Percentiles rank a stretch among this genome's conserved stretches.
Evolutionary conservation across 2,888 invertebrate genomes (phyloP).

Genomic region (Terebella lapidaria): DNA sequence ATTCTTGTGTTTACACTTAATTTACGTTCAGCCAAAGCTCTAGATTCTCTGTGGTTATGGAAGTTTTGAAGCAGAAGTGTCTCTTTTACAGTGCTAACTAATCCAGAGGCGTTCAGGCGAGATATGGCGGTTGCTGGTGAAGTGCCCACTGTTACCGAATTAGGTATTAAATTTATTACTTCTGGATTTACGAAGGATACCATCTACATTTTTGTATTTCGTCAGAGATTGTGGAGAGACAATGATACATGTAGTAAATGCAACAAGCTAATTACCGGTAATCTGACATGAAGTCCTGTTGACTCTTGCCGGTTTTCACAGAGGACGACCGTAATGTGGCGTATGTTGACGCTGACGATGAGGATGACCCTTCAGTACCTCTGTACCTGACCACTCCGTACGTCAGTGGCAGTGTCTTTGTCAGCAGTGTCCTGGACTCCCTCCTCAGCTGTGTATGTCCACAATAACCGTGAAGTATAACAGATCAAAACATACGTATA

Average conservation of each 20-base stretch:
- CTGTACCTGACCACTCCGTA: constrained; percentile 97
- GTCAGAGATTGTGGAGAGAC: too few species aligned
- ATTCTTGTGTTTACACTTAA: too few species aligned
- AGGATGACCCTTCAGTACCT: constrained; percentile 86
- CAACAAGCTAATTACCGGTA: too few species aligned
- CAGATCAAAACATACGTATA: too few species aligned
- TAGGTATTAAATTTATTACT: constrained; percentile 10
- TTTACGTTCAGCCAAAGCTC: not conserved
- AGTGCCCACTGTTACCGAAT: constrained; percentile 9
- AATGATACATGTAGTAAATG: too few species aligned
- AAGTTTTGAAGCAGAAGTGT: not conserved
- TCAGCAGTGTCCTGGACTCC: constrained; percentile 95
- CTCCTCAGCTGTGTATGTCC: constrained; percentile 91
- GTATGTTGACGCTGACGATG: constrained; percentile 24
- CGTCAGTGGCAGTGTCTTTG: constrained; percentile 97
- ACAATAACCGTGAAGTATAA: too few species aligned
- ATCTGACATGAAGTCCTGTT: too few species aligned
- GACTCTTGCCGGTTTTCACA: too few species aligned
- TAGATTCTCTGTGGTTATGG: not conserved
- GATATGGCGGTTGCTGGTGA: constrained; percentile 5
- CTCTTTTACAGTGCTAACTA: too few species aligned
- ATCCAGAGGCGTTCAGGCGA: constrained; percentile 8
- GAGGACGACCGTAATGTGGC: constrained; percentile 19
- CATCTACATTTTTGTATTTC: not conserved
- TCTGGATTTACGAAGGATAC: not conserved